Conservation (phyloP, 1,140 invertebrate species). For the Littorina saxatilis region DNA sequence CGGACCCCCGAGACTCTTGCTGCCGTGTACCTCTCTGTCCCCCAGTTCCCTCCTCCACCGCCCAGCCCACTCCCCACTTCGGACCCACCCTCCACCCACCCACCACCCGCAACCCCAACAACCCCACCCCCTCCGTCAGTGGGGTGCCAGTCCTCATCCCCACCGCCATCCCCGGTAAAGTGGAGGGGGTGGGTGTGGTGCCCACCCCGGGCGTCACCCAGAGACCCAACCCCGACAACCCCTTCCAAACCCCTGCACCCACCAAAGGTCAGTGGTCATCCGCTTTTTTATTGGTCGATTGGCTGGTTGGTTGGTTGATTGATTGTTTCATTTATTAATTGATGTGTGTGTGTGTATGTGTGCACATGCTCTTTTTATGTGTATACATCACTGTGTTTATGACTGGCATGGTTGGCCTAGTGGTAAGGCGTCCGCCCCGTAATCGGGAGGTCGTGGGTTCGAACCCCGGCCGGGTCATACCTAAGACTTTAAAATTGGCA, state of each 20-base stretch:
- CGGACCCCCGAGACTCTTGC: slow-evolving; percentile 63
- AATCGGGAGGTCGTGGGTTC: no score
- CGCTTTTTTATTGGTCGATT: no score
- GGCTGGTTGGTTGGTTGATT: no score
- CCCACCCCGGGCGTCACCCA: slow-evolving; percentile 10
- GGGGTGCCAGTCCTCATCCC: slow-evolving; percentile 44
- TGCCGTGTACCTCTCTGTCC: slow-evolving; percentile 59
- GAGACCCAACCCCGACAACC: slow-evolving; percentile 32
- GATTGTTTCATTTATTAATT: not conserved
- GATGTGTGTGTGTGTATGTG: slow-evolving; percentile 8
- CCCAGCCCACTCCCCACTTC: slow-evolving; percentile 7
- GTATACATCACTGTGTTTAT: not conserved
- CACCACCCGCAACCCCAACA: slow-evolving; percentile 7
- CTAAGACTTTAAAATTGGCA: no score
- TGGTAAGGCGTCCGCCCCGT: no score
- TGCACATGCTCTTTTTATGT: not conserved
- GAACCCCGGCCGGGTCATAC: no score
- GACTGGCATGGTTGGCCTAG: no score
- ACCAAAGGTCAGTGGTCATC: slow-evolving; percentile 24
- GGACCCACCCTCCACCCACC: not conserved
- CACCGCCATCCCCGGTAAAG: slow-evolving; percentile 53
- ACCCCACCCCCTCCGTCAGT: slow-evolving; percentile 1
- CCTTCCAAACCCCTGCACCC: slow-evolving; percentile 32
- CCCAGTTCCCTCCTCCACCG: slow-evolving; percentile 47
- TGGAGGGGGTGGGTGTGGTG: slow-evolving; percentile 45